Percentiles rank a stretch among this genome's conserved stretches.
Conservation (phyloP, 2,113 vertebrate genomes). For the Oryzias curvinotus region DNA sequence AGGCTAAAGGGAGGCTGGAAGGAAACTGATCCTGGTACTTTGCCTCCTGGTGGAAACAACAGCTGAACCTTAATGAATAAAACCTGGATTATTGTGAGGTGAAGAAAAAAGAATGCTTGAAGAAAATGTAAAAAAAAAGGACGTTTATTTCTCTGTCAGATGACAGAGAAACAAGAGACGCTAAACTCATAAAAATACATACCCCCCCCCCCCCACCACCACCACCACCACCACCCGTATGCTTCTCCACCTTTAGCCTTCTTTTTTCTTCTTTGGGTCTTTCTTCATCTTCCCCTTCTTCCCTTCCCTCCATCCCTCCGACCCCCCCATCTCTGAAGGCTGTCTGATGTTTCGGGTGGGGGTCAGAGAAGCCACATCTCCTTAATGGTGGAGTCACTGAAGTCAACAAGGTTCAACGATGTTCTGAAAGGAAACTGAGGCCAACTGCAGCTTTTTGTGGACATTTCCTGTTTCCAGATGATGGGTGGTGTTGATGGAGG, state of each 20-base stretch:
- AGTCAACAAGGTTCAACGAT: slow-evolving; percentile 75
- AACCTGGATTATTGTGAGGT: background rate
- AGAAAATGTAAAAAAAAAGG: slow-evolving; percentile 30
- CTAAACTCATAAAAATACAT: slow-evolving; percentile 70
- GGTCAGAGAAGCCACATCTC: slow-evolving; percentile 71
- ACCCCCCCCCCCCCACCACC: slow-evolving; percentile 26
- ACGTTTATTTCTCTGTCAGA: slow-evolving; percentile 41
- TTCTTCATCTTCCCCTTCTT: slow-evolving; percentile 28
- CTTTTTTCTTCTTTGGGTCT: slow-evolving; percentile 27
- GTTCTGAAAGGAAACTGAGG: slow-evolving; percentile 14
- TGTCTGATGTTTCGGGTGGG: slow-evolving; percentile 61
- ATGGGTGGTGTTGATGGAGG: too few relatives aligned
- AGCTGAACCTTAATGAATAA: slow-evolving; percentile 30
- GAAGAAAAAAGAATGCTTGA: slow-evolving; percentile 2
- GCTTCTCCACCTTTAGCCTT: slow-evolving; percentile 31
- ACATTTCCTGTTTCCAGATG: too few relatives aligned
- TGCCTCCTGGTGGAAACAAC: slow-evolving; percentile 13
- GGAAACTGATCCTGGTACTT: slow-evolving; percentile 14
- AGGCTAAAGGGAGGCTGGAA: slow-evolving; percentile 21
- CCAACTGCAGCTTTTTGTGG: too few relatives aligned
- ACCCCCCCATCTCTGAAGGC: slow-evolving; percentile 26
- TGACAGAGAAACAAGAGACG: slow-evolving; percentile 71
- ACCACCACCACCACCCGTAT: slow-evolving; percentile 34
- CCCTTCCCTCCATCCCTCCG: slow-evolving; percentile 21
- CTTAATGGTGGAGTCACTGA: slow-evolving; percentile 70